Base-by-base conservation (phyloP, 2,113 vertebrate species). In the Tupaia chinensis region DNA sequence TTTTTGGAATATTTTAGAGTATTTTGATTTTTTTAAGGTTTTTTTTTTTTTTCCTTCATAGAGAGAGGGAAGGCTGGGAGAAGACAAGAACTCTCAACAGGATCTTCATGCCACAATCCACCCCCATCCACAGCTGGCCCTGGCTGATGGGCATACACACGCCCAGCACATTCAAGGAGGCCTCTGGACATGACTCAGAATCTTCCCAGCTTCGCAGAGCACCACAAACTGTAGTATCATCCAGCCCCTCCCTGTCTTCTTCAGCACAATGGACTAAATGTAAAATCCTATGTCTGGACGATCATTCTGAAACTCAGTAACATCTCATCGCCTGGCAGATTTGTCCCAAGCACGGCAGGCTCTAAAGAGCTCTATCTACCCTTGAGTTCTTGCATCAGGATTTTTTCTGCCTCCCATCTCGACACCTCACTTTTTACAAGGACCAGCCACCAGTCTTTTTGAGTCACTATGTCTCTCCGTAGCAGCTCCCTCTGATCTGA, bases 401-500 rank as follows among this genome's bases (percentile, higher is more conserved):
- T 32, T 53, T 78, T 79, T 84, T 91, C 79, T 32, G 32, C 29
- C 68, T 74, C 85, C n/a, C n/a, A 5, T 60, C 60, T 63, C 70
- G 15, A 79, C 20, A 54, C 29, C n/a, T 54, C 60, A 58, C 54
- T 91, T 93, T 66, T 56, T 73, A 89, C 77, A 19, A 69, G 44
- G 53, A 90, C 87, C 58, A 65, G 56, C 27, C 32, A 91, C 29
- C n/a, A 27, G 20, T 53, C 74, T 70, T 74, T 88, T 34, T 81
- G 61, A 68, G 54, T 85, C 74, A 53, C 53, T 32, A 16, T 9
- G n/a, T 68, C 68, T 95, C 73, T 78, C 76, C 1, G 54, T 8
- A 72, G 84, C 70, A 80, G 87, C 89, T 29, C 72, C 54, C 88
- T 72, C 66, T 69, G 76, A 89, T 93, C 66, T 91, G 86, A 94